Conservation (phyloP, 2,888 invertebrate species). For the Campoletis raptor region DNA sequence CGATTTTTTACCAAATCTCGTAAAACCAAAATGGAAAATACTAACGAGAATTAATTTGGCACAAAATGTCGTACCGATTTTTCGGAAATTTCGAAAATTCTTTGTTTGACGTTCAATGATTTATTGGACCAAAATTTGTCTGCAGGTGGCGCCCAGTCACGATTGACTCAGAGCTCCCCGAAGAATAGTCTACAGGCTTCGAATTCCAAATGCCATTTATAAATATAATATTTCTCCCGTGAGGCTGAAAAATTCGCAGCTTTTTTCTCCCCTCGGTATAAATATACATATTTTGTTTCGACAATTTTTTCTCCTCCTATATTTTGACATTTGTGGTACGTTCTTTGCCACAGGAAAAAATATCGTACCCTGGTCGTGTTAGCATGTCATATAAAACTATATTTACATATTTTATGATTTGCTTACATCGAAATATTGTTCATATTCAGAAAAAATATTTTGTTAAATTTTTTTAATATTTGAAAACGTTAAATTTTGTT, state of each 20-base stretch:
- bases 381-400: neutral
- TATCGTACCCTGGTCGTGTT: neutral
- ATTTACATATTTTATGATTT: neutral
- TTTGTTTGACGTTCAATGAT: neutral
- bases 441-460: neutral
- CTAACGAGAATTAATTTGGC: neutral
- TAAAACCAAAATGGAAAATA: neutral
- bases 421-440: neutral
- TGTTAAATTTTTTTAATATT: neutral
- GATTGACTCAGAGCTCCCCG: neutral
- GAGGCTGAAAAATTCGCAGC: neutral
- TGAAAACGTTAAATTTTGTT: neutral
- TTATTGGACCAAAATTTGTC: neutral
- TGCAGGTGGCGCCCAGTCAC: neutral
- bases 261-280: neutral
- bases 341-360: neutral
- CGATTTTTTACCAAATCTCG: too few relatives aligned
- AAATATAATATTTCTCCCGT: neutral
- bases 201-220: neutral
- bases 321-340: neutral
- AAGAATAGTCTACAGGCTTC: neutral
- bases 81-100: neutral
- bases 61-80: neutral
- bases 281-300: neutral
- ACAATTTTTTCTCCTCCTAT: neutral